Base-by-base conservation (phyloP, 2,113 vertebrate genomes). In the Pterocles gutturalis region DNA sequence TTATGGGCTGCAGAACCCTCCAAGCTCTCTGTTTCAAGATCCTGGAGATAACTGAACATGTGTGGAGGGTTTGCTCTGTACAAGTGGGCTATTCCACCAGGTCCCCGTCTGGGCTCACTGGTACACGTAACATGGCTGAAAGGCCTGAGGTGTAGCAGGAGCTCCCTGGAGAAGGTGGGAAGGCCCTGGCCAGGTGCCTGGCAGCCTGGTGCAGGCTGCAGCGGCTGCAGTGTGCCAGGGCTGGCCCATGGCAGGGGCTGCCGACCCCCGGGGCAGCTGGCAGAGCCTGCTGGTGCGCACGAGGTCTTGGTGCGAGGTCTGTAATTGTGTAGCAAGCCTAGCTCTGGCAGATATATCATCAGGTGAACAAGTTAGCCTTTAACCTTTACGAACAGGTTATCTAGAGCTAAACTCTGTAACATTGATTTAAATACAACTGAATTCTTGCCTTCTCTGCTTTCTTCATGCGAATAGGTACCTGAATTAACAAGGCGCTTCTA, bases 391-490 rank as follows among this genome's bases (percentile, higher is more conserved):
- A 43, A 12, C 6, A 70, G 38, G 34, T 70, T 70, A 33, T 34
- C 87, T 31, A 67, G 7, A 78, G 24, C 25, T 67, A 36, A 64
- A 45, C 18, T 60, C 60, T 22, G 7, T 34, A 45, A 33, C 62
- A 8, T 64, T 53, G 28, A 33, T 69, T 65, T 55, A 77, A 69
- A 21, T 43, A 14, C 9, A 58, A 16, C 5, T 0, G 6, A 75
- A 25, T 78, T 78, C 14, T 70, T 87, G 48, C 17, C 9, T 16
- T 76, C 29, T 87, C 36, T 71, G 10, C 8, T 43, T 89, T 79
- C 38, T 82, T 0, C 0, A 0, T 38, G 34, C 28, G 20, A 71
- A 19, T 36, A 43, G 46, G 64, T 78, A 34, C 24, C 10, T 1
- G 1, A 71, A 90, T 41, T 45, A 93, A 29, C 33, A 53, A 90